phyloP scores from a whole-genome alignment of 1,140 invertebrate species.

The Gonioctena quinquepunctata region DNA sequence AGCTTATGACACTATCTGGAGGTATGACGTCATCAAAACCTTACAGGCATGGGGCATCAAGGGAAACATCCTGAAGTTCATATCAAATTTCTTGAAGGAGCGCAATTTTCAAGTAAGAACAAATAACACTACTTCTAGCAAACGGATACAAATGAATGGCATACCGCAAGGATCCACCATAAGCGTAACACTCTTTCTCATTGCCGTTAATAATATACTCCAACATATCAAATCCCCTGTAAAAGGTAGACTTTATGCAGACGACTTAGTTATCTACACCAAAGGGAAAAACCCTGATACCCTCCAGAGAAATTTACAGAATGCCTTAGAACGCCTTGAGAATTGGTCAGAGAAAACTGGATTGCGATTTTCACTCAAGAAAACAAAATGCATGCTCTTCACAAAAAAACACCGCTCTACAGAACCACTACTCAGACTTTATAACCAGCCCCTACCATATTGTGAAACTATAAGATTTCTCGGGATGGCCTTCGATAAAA shows the following conservation, averaged over 20 bases:
- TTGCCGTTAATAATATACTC: constrained; percentile 30
- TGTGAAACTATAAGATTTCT: too few species aligned
- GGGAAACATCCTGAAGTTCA: constrained; percentile 8
- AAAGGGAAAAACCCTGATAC: neutral
- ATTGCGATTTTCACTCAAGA: neutral
- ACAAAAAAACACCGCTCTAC: too few species aligned
- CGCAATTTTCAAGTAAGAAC: neutral
- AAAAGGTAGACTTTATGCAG: neutral
- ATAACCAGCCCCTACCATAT: too few species aligned
- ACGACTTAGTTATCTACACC: neutral
- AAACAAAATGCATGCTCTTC: neutral
- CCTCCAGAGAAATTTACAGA: neutral
- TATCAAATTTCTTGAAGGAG: constrained; percentile 10
- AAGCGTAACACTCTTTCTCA: constrained; percentile 33
- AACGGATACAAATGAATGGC: constrained; percentile 27
- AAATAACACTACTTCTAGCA: neutral
- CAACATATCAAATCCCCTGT: neutral
- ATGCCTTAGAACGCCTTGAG: neutral
- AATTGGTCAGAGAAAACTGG: neutral
- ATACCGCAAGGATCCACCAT: constrained; percentile 36
- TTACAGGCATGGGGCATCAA: neutral
- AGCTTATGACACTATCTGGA: constrained; percentile 25
- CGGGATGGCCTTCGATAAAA: too few species aligned
- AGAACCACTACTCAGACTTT: too few species aligned
- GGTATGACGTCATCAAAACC: constrained; percentile 6